These are phyloP conservation scores for Patella depressa DNA, from an alignment of 2,888 invertebrate species.

Conservation along the genomic window DNA sequence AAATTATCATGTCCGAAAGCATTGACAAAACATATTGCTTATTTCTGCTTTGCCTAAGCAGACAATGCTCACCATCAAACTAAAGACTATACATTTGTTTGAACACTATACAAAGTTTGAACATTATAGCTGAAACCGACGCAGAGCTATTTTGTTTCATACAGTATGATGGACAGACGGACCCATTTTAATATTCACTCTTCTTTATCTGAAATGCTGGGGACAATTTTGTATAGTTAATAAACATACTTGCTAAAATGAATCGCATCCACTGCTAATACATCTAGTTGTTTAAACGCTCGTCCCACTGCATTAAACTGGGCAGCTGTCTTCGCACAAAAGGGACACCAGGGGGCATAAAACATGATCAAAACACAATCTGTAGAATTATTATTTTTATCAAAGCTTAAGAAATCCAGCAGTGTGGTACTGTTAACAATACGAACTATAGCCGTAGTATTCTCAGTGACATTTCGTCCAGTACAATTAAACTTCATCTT, in stretches of 20 bases:
- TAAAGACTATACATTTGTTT: no score
- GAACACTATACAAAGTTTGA: no score
- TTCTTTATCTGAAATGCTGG: no score
- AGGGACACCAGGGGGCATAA: constrained; percentile 90
- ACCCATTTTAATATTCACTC: no score
- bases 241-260: constrained; percentile 76
- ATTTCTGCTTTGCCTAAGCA: no score
- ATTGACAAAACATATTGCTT: no score
- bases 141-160: no score
- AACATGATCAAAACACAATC: constrained; percentile 83
- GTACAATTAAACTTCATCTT: constrained; percentile 61
- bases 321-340: constrained; percentile 90
- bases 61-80: no score
- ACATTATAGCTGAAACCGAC: no score
- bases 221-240: no score
- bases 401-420: constrained; percentile 76
- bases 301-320: constrained; percentile 91
- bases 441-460: constrained; percentile 68
- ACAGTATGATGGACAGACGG: no score
- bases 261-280: constrained; percentile 91
- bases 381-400: constrained; percentile 75
- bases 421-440: constrained; percentile 82
- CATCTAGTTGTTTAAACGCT: constrained; percentile 87
- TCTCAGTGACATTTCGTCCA: constrained; percentile 56
- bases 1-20: no score